A percentile compares a stretch with the other conserved stretches of the same genome.
These are phyloP conservation scores for Orchesellides sinensis DNA, from an alignment of 2,888 invertebrate species.

Conservation along the genomic window DNA sequence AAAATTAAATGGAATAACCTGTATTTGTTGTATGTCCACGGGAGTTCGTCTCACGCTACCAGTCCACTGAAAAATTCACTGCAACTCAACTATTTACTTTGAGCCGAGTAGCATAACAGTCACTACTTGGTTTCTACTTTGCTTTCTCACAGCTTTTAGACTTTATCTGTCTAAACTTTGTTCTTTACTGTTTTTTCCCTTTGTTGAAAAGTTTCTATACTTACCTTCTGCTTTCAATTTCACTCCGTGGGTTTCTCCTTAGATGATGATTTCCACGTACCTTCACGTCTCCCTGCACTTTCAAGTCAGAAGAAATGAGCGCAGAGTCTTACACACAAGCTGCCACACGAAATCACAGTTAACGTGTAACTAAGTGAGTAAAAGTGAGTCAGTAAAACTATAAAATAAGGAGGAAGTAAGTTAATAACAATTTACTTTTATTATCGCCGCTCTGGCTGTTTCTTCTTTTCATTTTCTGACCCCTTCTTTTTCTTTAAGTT, in stretches of 20 bases:
- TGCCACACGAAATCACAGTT: not conserved
- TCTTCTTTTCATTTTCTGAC: conserved; percentile 28
- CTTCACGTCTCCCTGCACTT: conserved; percentile 1
- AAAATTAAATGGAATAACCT: no score
- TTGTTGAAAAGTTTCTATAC: not conserved
- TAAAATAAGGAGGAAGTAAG: conserved; percentile 36
- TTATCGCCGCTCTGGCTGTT: conserved; percentile 29
- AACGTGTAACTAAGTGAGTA: conserved; percentile 13
- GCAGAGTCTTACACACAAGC: not conserved
- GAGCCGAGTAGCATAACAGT: not conserved
- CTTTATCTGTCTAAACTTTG: no score
- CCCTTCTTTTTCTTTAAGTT: no score
- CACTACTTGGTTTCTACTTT: not conserved
- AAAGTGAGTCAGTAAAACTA: conserved; percentile 24
- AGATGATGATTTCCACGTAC: no score
- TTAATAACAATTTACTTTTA: conserved; percentile 57
- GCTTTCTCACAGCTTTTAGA: no score
- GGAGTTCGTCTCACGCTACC: not conserved
- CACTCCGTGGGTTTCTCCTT: conserved; percentile 5
- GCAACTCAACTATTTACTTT: not conserved
- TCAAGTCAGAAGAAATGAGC: conserved; percentile 38
- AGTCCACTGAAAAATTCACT: not conserved
- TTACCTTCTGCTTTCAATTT: conserved; percentile 6
- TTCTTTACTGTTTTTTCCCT: not conserved
- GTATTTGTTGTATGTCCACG: no score